phyloP scores from a whole-genome alignment of 2,113 vertebrate genomes.

The Progne subis region DNA sequence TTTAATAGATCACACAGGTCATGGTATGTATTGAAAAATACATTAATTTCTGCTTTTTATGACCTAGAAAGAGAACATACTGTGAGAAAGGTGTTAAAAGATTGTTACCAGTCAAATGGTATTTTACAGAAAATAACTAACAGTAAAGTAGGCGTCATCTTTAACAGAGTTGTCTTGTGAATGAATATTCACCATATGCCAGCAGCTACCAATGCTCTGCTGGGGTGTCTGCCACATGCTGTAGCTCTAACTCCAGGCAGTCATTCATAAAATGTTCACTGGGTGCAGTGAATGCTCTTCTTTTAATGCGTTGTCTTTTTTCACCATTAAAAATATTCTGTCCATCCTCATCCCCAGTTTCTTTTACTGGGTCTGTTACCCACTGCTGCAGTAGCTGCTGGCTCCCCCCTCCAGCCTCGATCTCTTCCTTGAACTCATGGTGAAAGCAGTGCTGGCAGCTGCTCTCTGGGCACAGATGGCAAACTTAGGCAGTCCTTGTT shows the following conservation, averaged over 20 bases:
- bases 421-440: not conserved
- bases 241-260: not conserved
- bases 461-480: not conserved
- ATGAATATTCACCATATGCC: not conserved
- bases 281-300: not conserved
- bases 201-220: rapidly evolving
- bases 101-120: not conserved
- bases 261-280: not conserved
- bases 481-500: not conserved
- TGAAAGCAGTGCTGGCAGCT: not conserved
- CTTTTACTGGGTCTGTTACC: not conserved
- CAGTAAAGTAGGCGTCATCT: not conserved
- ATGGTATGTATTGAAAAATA: not conserved
- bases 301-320: not conserved
- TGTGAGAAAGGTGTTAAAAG: not conserved
- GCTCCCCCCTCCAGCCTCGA: not conserved
- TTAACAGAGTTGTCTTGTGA: not conserved
- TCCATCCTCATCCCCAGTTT: not conserved
- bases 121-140: not conserved
- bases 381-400: not conserved
- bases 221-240: not conserved
- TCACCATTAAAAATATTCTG: not conserved
- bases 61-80: not conserved
- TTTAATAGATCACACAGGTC: not conserved
- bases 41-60: not conserved